Evolutionary conservation across 2,888 invertebrate genomes (phyloP).

Genomic region (Andrena hattorfiana): DNA sequence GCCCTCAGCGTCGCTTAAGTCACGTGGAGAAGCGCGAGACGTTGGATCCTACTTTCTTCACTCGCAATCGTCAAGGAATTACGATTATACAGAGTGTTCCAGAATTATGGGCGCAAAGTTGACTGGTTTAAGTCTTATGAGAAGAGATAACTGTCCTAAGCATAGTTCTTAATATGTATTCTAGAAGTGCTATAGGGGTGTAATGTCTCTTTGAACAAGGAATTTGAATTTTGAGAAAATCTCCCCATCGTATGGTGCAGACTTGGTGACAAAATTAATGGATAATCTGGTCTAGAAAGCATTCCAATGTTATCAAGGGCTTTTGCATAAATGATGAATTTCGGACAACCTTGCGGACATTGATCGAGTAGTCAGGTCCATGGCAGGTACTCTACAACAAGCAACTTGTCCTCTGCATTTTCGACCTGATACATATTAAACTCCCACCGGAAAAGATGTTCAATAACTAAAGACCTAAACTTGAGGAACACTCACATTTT

Average conservation of each 20-base stretch:
- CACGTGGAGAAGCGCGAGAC: constrained; percentile 46
- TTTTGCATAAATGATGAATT: constrained; percentile 3
- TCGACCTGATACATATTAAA: background rate
- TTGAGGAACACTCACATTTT: background rate
- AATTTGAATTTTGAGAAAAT: no score
- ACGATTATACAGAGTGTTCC: no score
- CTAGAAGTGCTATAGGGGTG: no score
- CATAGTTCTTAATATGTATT: no score
- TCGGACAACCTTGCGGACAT: background rate
- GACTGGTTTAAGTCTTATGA: no score
- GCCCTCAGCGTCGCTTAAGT: constrained; percentile 1
- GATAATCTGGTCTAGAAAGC: background rate
- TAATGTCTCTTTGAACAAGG: no score
- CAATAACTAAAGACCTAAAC: background rate
- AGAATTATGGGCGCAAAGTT: no score
- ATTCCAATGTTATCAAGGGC: background rate
- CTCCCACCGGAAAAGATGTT: background rate
- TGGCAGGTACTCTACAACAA: background rate
- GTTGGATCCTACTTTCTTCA: constrained; percentile 15
- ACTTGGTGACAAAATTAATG: background rate
- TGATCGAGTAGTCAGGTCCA: background rate
- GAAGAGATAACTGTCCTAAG: no score
- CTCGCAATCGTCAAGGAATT: background rate
- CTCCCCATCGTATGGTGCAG: background rate
- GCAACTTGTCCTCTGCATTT: background rate